phyloP scores from a whole-genome alignment of 2,888 invertebrate genomes.

The Nemapogon koenigi region DNA sequence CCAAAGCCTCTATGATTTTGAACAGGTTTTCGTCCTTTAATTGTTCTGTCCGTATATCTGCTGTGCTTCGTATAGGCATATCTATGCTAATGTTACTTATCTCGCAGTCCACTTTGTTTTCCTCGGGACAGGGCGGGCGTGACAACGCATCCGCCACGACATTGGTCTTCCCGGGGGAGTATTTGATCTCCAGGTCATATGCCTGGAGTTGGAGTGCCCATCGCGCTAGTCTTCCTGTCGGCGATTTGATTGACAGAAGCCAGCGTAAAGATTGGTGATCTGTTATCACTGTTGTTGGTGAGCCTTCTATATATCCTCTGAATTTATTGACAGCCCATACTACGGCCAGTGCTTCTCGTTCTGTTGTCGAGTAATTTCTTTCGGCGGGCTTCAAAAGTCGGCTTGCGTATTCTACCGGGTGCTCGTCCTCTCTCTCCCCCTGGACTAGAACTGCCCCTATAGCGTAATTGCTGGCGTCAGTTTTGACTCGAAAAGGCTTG shows the following conservation, averaged over 20 bases:
- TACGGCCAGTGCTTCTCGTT: slow-evolving; percentile 28
- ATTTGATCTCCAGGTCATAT: slow-evolving; percentile 27
- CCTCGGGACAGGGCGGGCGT: slow-evolving; percentile 16
- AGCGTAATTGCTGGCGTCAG: slow-evolving; percentile 19
- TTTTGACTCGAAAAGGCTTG: slow-evolving; percentile 14
- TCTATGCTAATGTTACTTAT: slow-evolving; percentile 2
- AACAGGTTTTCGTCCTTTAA: slow-evolving; percentile 15
- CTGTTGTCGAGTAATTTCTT: slow-evolving; percentile 27
- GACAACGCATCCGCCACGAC: slow-evolving; percentile 31
- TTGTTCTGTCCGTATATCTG: slow-evolving; percentile 12
- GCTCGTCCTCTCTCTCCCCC: slow-evolving; percentile 13
- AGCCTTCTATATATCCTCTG: slow-evolving; percentile 32
- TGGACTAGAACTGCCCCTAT: slow-evolving; percentile 15
- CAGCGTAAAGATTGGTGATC: slow-evolving; percentile 37
- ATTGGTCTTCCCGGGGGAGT: slow-evolving; percentile 19
- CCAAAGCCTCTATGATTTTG: slow-evolving; percentile 13
- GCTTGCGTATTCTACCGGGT: slow-evolving; percentile 21
- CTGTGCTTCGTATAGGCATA: slow-evolving; percentile 3
- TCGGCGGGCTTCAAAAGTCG: slow-evolving; percentile 22
- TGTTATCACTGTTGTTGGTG: slow-evolving; percentile 32
- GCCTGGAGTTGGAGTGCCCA: slow-evolving; percentile 34
- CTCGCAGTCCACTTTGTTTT: not conserved
- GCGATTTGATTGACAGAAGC: slow-evolving; percentile 30
- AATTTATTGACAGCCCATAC: slow-evolving; percentile 29
- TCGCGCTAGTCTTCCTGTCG: slow-evolving; percentile 31